Base-by-base conservation (phyloP, 1,140 invertebrate species). In the Aphaenogaster ashmeadi region DNA sequence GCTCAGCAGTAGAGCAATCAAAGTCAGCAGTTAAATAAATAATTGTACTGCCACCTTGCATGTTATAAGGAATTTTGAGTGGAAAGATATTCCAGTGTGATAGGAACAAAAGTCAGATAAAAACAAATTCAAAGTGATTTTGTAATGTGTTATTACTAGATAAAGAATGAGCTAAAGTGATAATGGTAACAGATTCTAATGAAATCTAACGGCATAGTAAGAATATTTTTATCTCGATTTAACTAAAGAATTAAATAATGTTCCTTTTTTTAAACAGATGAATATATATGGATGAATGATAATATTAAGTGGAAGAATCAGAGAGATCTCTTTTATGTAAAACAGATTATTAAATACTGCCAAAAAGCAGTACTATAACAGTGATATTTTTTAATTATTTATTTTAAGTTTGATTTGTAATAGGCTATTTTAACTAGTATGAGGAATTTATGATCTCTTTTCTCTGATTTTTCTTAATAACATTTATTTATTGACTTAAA, bases 191-290 rank as follows among this genome's bases (percentile, higher is more conserved):
- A 33, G 38, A 62, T 60, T 38, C 3, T 38, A 66, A 21, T 66
- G 33, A 38, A 21, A 50, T 38, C 5, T 66, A 38, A 66, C 11
- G 9, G 2, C 44, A 47, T n/a, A 62, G 74, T 89, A 88, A 89
- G 75, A 75, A 44, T 60, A 50, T 78, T 77, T 83, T 13, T 50
- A 13, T 41, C 11, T 44, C 8, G 50, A 44, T 44, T 13, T 69
- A 41, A 15, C 13, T 36, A 21, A 81, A 56, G 7, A 58, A 71
- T 71, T 44, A 44, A 56, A 21, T 15, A 41, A 18, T 38, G 41
- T 50, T 56, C 7, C 15, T 33, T 44, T 58, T 11, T 21, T 41
- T 52, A 3, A 36, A 50, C 13, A 18, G 1, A 44, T 41, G 0
- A 77, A 60, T 15, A 41, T 27, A 33, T 52, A 52, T 38, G 33